Conservation (phyloP, 2,113 vertebrate genomes). For the Piprites chloris region DNA sequence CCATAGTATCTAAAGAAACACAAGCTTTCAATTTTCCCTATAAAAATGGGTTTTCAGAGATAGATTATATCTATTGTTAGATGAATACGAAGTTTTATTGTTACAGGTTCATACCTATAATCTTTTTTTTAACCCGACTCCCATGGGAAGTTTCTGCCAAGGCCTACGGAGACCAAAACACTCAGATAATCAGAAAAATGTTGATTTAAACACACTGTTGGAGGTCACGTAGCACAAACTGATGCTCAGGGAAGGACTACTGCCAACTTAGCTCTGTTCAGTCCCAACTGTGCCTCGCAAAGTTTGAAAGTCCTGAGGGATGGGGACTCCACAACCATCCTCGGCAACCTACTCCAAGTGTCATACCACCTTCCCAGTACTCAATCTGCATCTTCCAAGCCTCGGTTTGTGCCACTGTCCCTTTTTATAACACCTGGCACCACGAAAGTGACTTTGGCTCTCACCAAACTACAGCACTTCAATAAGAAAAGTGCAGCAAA, state of each 20-base stretch:
- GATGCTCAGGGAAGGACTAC: background rate
- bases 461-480: background rate
- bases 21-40: background rate
- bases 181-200: background rate
- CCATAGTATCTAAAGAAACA: background rate
- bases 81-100: background rate
- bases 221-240: background rate
- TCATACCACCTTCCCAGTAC: background rate
- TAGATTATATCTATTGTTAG: background rate
- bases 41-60: background rate
- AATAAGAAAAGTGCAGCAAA: background rate
- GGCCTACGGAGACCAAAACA: background rate
- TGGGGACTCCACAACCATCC: background rate
- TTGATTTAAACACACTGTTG: background rate
- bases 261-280: background rate
- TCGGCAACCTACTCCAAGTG: background rate
- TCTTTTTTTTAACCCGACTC: background rate
- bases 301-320: background rate
- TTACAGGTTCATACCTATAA: background rate
- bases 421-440: background rate
- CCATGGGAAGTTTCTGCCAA: background rate
- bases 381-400: background rate
- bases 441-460: background rate
- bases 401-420: background rate
- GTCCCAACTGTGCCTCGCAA: background rate